Percentiles rank a stretch among this genome's conserved stretches.
Conservation (phyloP, 2,113 vertebrate genomes). For the Madoqua kirkii region DNA sequence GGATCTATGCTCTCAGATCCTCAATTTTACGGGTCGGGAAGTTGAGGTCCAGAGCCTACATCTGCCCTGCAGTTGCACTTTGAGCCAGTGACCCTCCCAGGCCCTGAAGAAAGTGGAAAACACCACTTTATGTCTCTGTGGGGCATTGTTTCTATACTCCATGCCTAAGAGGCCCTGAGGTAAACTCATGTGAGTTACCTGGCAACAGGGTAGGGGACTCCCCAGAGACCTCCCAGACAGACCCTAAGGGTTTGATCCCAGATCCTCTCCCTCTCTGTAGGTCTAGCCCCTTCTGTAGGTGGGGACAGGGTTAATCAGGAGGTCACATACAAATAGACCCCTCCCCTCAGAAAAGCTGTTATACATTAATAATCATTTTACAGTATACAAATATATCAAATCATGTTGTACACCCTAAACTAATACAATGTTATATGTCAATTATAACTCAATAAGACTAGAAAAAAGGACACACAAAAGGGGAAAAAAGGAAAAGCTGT, state of each 20-base stretch:
- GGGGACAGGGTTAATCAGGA: not conserved
- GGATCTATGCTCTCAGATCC: not conserved
- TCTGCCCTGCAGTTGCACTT: not conserved
- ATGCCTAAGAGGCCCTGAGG: slow-evolving; percentile 40
- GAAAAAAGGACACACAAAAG: not conserved
- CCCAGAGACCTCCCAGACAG: not conserved
- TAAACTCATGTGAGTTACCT: slow-evolving; percentile 42
- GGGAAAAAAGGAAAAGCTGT: not conserved
- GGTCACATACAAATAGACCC: not conserved
- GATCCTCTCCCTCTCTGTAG: not conserved
- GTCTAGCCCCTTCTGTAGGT: not conserved
- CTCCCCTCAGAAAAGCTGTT: not conserved
- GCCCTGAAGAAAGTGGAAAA: slow-evolving; percentile 32
- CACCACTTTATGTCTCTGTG: slow-evolving; percentile 21
- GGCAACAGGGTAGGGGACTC: not conserved
- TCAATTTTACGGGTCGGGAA: not conserved
- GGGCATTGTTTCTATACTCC: slow-evolving; percentile 1
- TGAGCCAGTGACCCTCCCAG: not conserved
- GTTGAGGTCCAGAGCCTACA: not conserved
- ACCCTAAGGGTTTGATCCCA: not conserved
- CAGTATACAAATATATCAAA: not conserved
- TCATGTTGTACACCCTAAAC: not conserved
- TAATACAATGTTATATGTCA: not conserved
- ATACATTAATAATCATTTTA: not conserved
- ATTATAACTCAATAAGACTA: not conserved